phyloP scores from a whole-genome alignment of 2,888 invertebrate genomes.

The Tortrix viridana region DNA sequence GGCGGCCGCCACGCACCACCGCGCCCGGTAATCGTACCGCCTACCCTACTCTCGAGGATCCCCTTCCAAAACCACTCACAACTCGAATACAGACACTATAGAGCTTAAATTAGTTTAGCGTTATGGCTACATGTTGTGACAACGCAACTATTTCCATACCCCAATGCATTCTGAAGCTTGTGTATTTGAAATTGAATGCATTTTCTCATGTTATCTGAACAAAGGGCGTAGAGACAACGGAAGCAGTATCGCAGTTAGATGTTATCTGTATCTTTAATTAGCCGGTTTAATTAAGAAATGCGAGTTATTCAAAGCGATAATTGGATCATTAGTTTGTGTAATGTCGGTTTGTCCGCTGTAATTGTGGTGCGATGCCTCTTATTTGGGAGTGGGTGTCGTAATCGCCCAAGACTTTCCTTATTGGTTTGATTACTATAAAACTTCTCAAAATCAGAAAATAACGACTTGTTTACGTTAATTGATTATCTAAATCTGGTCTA shows the following conservation, averaged over 20 bases:
- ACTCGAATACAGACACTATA: conserved; percentile 36
- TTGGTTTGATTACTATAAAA: too few species aligned
- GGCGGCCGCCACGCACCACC: conserved; percentile 79
- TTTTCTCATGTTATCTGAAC: conserved; percentile 37
- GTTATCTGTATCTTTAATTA: conserved; percentile 65
- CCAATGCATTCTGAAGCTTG: conserved; percentile 42
- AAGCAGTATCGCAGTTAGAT: conserved; percentile 51
- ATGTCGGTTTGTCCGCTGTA: conserved; percentile 44
- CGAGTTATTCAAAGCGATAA: conserved; percentile 69
- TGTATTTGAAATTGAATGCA: conserved; percentile 14
- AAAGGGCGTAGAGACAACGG: conserved; percentile 68
- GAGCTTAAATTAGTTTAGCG: not conserved
- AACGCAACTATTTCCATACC: conserved; percentile 10
- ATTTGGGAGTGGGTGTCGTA: not conserved
- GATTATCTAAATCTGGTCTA: too few species aligned
- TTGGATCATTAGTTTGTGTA: conserved; percentile 67
- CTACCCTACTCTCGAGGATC: conserved; percentile 57
- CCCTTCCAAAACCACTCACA: not conserved
- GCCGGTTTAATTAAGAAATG: conserved; percentile 73
- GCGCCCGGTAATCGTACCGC: conserved; percentile 70
- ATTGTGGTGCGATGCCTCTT: not conserved
- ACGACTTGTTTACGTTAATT: too few species aligned
- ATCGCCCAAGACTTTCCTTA: not conserved
- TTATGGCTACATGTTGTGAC: not conserved
- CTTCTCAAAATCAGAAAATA: too few species aligned